A percentile compares a stretch with the other conserved stretches of the same genome.
phyloP scores from a whole-genome alignment of 1,140 invertebrate genomes.

The Drosophila aff. region DNA sequence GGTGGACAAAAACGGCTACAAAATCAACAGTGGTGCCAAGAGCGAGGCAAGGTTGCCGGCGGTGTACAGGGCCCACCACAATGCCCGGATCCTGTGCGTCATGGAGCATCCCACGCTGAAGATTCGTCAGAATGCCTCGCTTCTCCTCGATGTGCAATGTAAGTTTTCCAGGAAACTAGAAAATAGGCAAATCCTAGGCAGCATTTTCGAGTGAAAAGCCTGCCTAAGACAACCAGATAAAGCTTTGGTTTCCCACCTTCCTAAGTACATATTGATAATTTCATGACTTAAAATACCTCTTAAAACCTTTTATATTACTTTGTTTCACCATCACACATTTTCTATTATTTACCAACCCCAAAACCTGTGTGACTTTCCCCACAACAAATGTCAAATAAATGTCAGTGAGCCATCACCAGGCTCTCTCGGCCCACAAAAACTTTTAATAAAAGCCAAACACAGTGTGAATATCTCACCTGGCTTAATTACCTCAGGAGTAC shows the following conservation, averaged over 20 bases:
- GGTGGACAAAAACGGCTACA: conserved; percentile 84
- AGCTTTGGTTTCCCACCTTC: too few relatives aligned
- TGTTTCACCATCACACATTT: not conserved
- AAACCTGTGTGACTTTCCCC: not conserved
- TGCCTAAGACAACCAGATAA: not conserved
- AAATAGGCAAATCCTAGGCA: not conserved
- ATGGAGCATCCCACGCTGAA: conserved; percentile 90
- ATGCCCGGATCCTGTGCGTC: conserved; percentile 90
- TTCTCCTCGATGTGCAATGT: conserved; percentile 93
- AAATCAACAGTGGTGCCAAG: conserved; percentile 86
- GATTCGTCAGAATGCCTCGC: conserved; percentile 89
- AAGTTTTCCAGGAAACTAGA: conserved; percentile 85
- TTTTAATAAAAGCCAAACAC: conserved; percentile 69
- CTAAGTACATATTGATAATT: not conserved
- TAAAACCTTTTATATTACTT: not conserved
- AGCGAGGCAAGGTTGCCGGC: conserved; percentile 88
- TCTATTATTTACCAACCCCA: not conserved
- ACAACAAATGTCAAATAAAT: conserved; percentile 12
- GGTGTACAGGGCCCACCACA: conserved; percentile 90
- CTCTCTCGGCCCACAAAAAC: conserved; percentile 25
- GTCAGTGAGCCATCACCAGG: conserved; percentile 23
- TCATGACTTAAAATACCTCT: not conserved
- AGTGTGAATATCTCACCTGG: conserved; percentile 50
- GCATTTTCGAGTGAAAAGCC: too few relatives aligned
- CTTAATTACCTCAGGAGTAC: conserved; percentile 65